These are phyloP conservation scores for Lysiphlebus fabarum DNA, from an alignment of 1,140 invertebrate genomes.

Conservation along the genomic window DNA sequence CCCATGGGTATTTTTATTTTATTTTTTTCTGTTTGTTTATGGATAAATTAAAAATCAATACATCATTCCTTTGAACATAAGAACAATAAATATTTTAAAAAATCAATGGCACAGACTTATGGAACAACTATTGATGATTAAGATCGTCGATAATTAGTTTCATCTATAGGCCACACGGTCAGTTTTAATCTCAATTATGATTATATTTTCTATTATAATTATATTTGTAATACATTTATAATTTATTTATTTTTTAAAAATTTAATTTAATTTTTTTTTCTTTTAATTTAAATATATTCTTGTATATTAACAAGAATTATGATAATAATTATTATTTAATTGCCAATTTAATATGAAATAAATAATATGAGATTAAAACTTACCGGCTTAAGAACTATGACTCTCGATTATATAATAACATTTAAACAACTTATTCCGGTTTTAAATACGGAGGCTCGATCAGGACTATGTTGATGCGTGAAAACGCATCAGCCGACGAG, in stretches of 20 bases:
- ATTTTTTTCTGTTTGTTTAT: conserved; percentile 8
- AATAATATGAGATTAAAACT: conserved; percentile 26
- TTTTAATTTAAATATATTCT: conserved; percentile 7
- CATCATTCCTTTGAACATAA: conserved; percentile 46
- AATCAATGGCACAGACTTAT: conserved; percentile 37
- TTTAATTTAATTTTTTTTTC: conserved; percentile 9
- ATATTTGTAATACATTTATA: background rate
- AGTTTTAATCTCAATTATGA: conserved; percentile 28
- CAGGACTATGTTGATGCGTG: conserved; percentile 40
- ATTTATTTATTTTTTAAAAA: conserved; percentile 11
- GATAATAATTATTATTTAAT: background rate
- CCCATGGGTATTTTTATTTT: background rate
- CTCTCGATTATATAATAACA: conserved; percentile 56
- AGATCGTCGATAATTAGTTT: conserved; percentile 23
- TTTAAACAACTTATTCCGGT: conserved; percentile 59
- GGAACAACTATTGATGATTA: conserved; percentile 21
- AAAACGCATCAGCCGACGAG: conserved; percentile 51
- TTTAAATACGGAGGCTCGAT: conserved; percentile 56
- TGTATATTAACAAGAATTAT: background rate
- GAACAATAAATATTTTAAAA: conserved; percentile 53
- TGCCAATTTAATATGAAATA: conserved; percentile 11
- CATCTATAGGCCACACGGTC: conserved; percentile 38
- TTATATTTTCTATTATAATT: too few relatives aligned
- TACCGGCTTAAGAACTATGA: conserved; percentile 51
- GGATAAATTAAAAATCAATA: conserved; percentile 40